Evolutionary conservation across 2,113 vertebrate species (phyloP).

Genomic region (Python bivittatus): DNA sequence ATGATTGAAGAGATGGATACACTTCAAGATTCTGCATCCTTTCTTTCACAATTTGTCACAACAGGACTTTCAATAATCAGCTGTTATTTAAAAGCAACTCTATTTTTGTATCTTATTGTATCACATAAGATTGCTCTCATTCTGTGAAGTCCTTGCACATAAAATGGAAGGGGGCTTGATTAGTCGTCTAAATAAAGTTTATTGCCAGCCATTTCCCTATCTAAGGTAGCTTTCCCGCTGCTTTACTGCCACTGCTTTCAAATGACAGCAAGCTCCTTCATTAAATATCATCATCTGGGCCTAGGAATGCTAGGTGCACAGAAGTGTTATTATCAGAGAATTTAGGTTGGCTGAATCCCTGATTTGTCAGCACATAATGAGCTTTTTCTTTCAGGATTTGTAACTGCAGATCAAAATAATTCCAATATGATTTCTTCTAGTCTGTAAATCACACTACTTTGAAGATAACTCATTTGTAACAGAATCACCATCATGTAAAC

Average conservation of each 20-base stretch:
- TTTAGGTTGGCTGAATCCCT: not conserved
- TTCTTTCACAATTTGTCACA: not conserved
- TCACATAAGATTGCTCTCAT: not conserved
- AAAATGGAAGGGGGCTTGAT: not conserved
- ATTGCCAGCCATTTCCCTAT: not conserved
- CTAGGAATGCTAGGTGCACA: not conserved
- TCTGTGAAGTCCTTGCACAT: not conserved
- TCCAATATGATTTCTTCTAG: not conserved
- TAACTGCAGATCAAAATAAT: slow-evolving; percentile 4
- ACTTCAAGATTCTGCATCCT: not conserved
- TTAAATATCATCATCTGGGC: not conserved
- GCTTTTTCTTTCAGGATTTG: not conserved
- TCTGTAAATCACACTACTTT: not conserved
- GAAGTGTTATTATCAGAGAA: not conserved
- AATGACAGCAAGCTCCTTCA: not conserved
- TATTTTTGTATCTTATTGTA: not conserved
- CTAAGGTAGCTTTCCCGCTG: not conserved
- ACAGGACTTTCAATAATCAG: no score
- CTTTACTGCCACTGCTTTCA: not conserved
- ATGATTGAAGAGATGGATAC: not conserved
- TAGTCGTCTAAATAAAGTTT: not conserved
- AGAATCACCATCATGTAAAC: not conserved
- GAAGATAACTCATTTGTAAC: not conserved
- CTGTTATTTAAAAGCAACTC: not conserved
- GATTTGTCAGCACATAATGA: not conserved